Base-by-base conservation (phyloP, 2,113 vertebrate species). In the Empidonax traillii region DNA sequence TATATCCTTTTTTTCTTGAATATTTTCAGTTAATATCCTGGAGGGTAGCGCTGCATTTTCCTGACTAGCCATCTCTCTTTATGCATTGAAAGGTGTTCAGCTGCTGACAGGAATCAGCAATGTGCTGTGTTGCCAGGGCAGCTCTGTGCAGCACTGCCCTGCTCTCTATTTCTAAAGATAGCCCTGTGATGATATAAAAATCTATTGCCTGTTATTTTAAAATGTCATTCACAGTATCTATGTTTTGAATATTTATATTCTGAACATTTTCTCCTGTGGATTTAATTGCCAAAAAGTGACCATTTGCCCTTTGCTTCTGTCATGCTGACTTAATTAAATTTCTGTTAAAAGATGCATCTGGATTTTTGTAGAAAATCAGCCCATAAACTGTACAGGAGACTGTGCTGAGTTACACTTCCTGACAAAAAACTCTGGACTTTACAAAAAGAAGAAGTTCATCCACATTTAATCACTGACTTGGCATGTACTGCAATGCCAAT, bases 151-250 rank as follows among this genome's bases (percentile, higher is more conserved):
- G 39, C 81, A 63, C 58, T 47, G 67, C 19, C 63, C 46, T 69
- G 37, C 46, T 90, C 55, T 73, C 53, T 88, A 55, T 59, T 95
- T 67, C 75, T 77, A 81, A 91, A 93, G 68, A 68, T 53, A 96
- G n/a, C 30, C 17, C 39, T 5, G 9, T 59, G 63, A 59, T 86
- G 71, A 49, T 67, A 83, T 11, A 19, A 80, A 83, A 74, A 67
- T 63, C 79, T 9, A 30, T 44, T 65, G 22, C 62, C 73, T 75
- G 16, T 63, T 69, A 73, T 51, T 93, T 82, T 41, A 63, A 90
- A 83, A 86, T 80, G 58, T 62, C 73, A 74, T 73, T 90, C 46
- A 20, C 28, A 90, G 21, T 65, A 90, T 24, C 51, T 65, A 12
- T 3, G 0, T 62, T 93, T 43, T 90, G 71, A 73, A 73, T 85